These are phyloP conservation scores for Sicus ferrugineus DNA, from an alignment of 2,888 invertebrate genomes.

Conservation along the genomic window DNA sequence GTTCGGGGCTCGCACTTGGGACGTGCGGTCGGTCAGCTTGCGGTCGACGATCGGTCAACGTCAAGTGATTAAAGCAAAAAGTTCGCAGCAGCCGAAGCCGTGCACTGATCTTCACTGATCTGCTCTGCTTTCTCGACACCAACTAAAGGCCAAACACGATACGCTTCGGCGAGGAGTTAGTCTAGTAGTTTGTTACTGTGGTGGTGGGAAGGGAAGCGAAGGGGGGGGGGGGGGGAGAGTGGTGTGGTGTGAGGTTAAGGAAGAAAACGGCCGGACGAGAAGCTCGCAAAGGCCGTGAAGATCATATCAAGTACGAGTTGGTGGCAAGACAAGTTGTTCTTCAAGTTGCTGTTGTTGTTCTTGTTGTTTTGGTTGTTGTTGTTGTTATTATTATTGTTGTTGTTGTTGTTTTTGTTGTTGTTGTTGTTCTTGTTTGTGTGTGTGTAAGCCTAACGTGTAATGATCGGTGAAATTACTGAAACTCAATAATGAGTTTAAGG, in stretches of 20 bases:
- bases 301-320: conserved; percentile 28
- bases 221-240: too few species aligned
- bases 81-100: neutral
- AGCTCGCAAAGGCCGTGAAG: conserved; percentile 4
- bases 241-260: too few species aligned
- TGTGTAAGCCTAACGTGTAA: conserved; percentile 3
- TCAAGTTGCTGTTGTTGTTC: neutral
- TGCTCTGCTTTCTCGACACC: conserved; percentile 25
- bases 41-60: conserved; percentile 57
- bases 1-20: neutral
- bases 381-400: neutral
- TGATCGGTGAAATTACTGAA: conserved; percentile 27
- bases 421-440: neutral
- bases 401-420: conserved; percentile 25
- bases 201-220: neutral
- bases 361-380: too few species aligned
- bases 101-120: neutral
- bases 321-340: conserved; percentile 31
- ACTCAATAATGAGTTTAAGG: conserved; percentile 16
- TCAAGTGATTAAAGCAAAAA: conserved; percentile 53
- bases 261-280: too few species aligned
- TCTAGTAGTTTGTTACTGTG: conserved; percentile 26
- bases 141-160: conserved; percentile 29
- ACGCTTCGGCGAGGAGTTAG: conserved; percentile 31
- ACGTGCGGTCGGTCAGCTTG: conserved; percentile 38